Base-by-base conservation (phyloP, 2,888 invertebrate genomes). In the Amiota communis region DNA sequence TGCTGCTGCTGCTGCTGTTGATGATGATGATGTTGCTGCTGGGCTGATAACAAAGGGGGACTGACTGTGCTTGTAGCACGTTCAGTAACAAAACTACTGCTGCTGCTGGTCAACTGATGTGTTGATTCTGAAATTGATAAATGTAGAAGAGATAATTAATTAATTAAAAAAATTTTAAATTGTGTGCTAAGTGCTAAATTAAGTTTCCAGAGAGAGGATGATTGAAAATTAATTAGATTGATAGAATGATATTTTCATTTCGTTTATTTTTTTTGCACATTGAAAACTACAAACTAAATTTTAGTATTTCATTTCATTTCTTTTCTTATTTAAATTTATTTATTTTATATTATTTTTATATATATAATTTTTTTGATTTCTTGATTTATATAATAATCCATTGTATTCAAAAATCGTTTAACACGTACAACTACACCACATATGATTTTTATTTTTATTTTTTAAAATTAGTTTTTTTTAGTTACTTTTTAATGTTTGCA, bases 281-380 rank as follows among this genome's bases (percentile, higher is more conserved):
- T 85, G 82, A 87, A 85, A 85, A 83, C 86, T 87, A 88, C 79
- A 87, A 78, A 83, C 86, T 86, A 87, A 81, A 83, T 83, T 84
- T 67, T 48, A 67, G 57, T 83, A 82, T 81, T 81, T 77, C 80
- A n/a, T n/a, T n/a, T n/a, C n/a, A n/a, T n/a, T n/a, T n/a, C n/a
- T n/a, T 82, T 70, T 79, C 78, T 23, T n/a, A n/a, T 23, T 23
- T 23, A 23, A 23, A 36, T 36, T 36, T 36, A 36, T 36, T 36
- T 23, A 23, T 36, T 36, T 36, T 36, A 36, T 23, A n/a, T n/a
- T n/a, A n/a, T n/a, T 36, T 36, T 79, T 81, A 78, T 79, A 79
- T 76, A 77, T 74, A 65, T 67, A 56, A 57, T 61, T 61, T 53
- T 75, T 71, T 56, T 59, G 47, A 72, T 73, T 12, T 61, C 65